Percentiles rank a stretch among this genome's conserved stretches.
Conservation (phyloP, 2,888 invertebrate species). For the Ennomos fuscantarius region DNA sequence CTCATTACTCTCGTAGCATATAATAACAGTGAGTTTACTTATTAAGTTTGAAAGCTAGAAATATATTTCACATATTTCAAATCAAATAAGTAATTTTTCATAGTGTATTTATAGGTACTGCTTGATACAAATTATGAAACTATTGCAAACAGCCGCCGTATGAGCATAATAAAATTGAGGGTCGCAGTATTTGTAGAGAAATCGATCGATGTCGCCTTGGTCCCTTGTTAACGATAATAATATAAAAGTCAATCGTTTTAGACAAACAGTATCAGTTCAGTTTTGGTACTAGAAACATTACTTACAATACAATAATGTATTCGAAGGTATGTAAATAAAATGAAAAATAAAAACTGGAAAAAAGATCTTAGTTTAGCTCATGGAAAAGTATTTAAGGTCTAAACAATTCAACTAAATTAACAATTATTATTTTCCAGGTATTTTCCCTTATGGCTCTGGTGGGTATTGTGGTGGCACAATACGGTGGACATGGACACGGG, state of each 20-base stretch:
- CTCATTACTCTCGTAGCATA: too few species aligned
- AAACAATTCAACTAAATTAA: too few species aligned
- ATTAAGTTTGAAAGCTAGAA: too few species aligned
- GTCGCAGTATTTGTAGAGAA: conserved; percentile 26
- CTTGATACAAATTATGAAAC: conserved; percentile 22
- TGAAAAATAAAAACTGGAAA: not conserved
- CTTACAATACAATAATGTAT: conserved; percentile 23
- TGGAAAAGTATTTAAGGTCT: too few species aligned
- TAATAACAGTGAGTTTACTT: too few species aligned
- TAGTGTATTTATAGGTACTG: conserved; percentile 1
- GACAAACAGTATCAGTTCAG: conserved; percentile 31
- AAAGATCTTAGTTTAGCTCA: too few species aligned
- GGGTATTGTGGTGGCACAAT: conserved; percentile 47
- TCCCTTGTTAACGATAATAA: conserved; percentile 32
- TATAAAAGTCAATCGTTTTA: conserved; percentile 31
- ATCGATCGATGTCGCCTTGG: conserved; percentile 33
- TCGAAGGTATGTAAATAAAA: conserved; percentile 26
- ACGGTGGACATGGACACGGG: conserved; percentile 58
- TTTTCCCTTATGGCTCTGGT: conserved; percentile 46
- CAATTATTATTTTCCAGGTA: conserved; percentile 36
- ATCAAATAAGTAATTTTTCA: too few species aligned
- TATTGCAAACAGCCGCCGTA: conserved; percentile 19
- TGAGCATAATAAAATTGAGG: conserved; percentile 23
- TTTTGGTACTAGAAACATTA: conserved; percentile 4
- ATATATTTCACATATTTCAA: too few species aligned